Evolutionary conservation across 2,797 vertebrate genomes (phyloP).

Genomic region (Apogon hyalosoma): DNA sequence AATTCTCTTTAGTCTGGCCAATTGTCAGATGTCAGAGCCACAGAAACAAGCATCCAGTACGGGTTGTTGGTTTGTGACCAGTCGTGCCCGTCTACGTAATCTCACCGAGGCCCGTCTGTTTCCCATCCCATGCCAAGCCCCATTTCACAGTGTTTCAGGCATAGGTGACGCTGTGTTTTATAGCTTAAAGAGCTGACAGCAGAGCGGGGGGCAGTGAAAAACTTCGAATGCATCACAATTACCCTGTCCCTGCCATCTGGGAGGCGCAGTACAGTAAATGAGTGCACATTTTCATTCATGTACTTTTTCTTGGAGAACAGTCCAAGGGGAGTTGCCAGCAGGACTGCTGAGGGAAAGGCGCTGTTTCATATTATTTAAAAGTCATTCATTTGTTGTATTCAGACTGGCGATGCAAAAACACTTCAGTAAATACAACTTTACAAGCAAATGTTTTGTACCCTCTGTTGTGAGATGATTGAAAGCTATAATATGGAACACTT

Average conservation of each 20-base stretch:
- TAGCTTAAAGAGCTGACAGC: conserved; percentile 59
- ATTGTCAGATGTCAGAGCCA: conserved; percentile 53
- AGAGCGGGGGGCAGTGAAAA: conserved; percentile 40
- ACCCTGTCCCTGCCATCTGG: conserved; percentile 56
- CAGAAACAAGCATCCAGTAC: conserved; percentile 39
- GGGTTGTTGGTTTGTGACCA: conserved; percentile 60
- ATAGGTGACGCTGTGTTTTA: conserved; percentile 38
- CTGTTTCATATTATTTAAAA: conserved; percentile 38
- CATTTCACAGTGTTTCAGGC: conserved; percentile 64
- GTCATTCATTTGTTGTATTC: conserved; percentile 42
- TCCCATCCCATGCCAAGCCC: conserved; percentile 54
- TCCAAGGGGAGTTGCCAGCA: conserved; percentile 53
- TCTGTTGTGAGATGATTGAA: no score
- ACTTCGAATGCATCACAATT: conserved; percentile 65
- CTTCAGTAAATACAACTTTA: conserved; percentile 13
- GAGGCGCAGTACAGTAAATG: conserved; percentile 45
- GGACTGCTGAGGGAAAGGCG: conserved; percentile 39
- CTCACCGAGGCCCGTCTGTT: conserved; percentile 48
- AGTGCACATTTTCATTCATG: conserved; percentile 54
- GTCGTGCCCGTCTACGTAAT: conserved; percentile 63
- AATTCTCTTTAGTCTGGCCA: conserved; percentile 55
- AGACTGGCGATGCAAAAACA: conserved; percentile 27
- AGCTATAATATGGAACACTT: no score
- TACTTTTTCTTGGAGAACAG: conserved; percentile 53
- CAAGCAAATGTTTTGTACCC: not conserved